Evolutionary conservation across 37 sponge, comb jelly and placozoan genomes (phyloP), one percentile per base, ranked within the genome.

Genomic region (Ephydatia muelleri): DNA sequence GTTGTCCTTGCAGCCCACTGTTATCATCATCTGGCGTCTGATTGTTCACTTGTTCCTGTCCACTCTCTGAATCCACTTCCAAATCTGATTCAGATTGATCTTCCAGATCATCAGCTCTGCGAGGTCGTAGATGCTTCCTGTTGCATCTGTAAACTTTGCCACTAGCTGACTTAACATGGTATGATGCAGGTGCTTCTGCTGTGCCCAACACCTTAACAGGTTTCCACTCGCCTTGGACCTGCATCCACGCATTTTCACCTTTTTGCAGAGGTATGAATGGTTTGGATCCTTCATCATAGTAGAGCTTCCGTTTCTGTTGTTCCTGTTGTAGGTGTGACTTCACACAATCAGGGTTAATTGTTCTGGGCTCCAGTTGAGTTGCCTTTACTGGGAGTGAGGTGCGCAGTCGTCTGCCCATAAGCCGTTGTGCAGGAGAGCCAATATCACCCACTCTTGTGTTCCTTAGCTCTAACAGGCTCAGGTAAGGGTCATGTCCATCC

Each of bases 241-340:
- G 74, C 32, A 73, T 29, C 36, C 74, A 21, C 23, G 36, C 30
- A 21, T 34, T n/a, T 30, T 73, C 74, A 73, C 36, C 36, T 73
- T 34, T 34, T 28, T 73, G 3, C 23, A 73, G 32, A 29, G 26
- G 30, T 21, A 23, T 37, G 3, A 30, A 37, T 29, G 33, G 37
- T 73, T 73, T 73, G 36, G 74, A 30, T 23, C 30, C 74, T 29
- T 37, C 36, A 37, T 73, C 74, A 29, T 73, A 73, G 30, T 73
- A 73, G 30, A 22, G 23, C 32, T 73, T 73, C 37, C 36, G 33
- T 28, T 22, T 73, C 30, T 73, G 37, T 29, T 73, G 74, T 37
- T 29, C 32, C 36, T 73, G 74, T 29, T 37, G 33, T 28, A 73
- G 32, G 32, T 22, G 30, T 30, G 26, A 22, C 31, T 23, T 73